Base-by-base conservation (phyloP, 2,113 vertebrate genomes). In the Pelvicachromis taeniatus region DNA sequence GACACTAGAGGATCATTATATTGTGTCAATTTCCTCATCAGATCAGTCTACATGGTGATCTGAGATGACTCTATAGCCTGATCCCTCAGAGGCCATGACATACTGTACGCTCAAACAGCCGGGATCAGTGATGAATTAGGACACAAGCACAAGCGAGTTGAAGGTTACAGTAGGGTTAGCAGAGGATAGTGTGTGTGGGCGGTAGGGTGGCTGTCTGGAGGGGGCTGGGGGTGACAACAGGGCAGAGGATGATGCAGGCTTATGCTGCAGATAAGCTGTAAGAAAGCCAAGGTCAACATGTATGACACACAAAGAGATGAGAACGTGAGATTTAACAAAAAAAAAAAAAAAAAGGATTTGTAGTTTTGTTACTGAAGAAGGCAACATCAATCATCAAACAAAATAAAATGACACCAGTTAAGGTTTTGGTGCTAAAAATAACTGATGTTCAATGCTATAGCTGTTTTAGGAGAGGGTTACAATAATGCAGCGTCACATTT, bases 221-320 rank as follows among this genome's bases (percentile, higher is more conserved):
- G 42, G 68, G 23, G 68, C 42, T 11, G 42, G 56, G 10, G 29
- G 2, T 45, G 55, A 70, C 42, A 53, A 77, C 65, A 82, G 70
- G 53, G 77, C 54, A 70, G 65, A 59, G 50, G 80, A 86, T 84
- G 86, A 87, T 48, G 23, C 59, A 59, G 77, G 87, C 78, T 82
- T 78, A 82, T 53, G 33, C 17, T 40, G 40, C 11, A 82, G 88
- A 88, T 81, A 84, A 90, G 82, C 86, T 19, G 56, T 23, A 63
- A 82, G 63, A 73, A 84, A 82, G 65, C 75, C 26, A 59, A 84
- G 77, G 91, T 87, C 86, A 83, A 2, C 29, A 78, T 21, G 11
- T 23, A 58, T 53, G 54, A 52, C 26, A 81, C 26, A 81, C 26
- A 58, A 11, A 48, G 33, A 84, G 54, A 83, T 4, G 35, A 19